Evolutionary conservation across 1,140 invertebrate species (phyloP), one percentile per base, ranked within the genome.

Genomic region (Drosophila busckii): DNA sequence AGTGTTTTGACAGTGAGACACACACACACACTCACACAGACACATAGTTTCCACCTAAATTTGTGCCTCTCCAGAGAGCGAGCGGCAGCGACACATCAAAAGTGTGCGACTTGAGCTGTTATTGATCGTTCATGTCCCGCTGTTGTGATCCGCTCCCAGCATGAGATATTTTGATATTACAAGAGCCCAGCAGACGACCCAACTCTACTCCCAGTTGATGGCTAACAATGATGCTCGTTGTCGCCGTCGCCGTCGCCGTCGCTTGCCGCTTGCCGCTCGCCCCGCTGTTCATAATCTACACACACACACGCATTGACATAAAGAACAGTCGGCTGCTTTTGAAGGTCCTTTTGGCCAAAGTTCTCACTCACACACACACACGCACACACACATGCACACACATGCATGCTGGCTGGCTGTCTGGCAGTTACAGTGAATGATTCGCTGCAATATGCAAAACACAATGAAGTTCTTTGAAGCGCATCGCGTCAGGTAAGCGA

Each of bases 391-490:
- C 26, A 20, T 22, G 19, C 41, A 10, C 16, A 19, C 26, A 10
- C 26, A 15, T 8, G 2, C 25, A 29, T 58, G 25, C 20, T 38
- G n/a, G n/a, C n/a, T n/a, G n/a, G n/a, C n/a, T n/a, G n/a, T n/a
- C n/a, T n/a, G n/a, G n/a, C n/a, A n/a, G n/a, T n/a, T n/a, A n/a
- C n/a, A n/a, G n/a, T n/a, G n/a, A n/a, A n/a, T 16, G 41, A 22
- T 38, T 41, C 50, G 56, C 44, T 37, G 49, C 54, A 58, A n/a
- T 82, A 80, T 80, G 75, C 73, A 80, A 80, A 80, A 80, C 60
- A 80, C 73, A 80, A 80, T 80, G 73, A 82, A 69, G 73, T 82
- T 80, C 75, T 80, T 80, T 82, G 73, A 80, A 80, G 75, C 75
- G 68, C 73, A 42, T 63, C 64, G 73, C 69, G 45, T 55, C 73